These are phyloP conservation scores for Pelvicachromis taeniatus DNA, from an alignment of 2,113 vertebrate species.

Conservation along the genomic window DNA sequence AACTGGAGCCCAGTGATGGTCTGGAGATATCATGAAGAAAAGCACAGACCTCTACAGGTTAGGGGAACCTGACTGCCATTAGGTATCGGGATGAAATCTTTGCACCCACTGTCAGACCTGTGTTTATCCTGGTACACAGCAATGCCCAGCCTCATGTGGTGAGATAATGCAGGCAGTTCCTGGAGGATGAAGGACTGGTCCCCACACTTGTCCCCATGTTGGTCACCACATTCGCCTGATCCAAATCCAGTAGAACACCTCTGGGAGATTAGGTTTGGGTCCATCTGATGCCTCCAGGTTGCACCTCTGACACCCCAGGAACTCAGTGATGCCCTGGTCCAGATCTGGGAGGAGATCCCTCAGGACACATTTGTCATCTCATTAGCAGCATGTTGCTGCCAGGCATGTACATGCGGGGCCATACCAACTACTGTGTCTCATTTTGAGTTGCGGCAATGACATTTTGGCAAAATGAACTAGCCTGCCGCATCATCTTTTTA, in stretches of 20 bases:
- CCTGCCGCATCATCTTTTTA: background rate
- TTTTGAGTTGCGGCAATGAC: background rate
- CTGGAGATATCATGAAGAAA: background rate
- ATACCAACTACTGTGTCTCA: background rate
- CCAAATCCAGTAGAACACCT: background rate
- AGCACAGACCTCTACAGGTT: background rate
- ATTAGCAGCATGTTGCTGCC: background rate
- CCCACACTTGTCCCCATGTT: background rate
- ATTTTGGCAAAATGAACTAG: background rate
- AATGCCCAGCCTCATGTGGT: background rate
- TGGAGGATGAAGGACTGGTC: background rate
- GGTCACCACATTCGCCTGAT: rapidly evolving
- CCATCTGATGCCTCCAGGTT: background rate
- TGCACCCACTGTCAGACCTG: background rate
- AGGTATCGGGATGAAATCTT: background rate
- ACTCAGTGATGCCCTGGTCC: rapidly evolving
- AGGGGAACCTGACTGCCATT: background rate
- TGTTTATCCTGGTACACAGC: background rate
- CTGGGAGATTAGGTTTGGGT: background rate
- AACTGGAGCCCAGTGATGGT: background rate
- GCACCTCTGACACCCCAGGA: background rate
- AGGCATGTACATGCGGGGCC: background rate
- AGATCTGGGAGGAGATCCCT: background rate
- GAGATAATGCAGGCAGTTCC: background rate
- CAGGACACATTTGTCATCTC: background rate